Evolutionary conservation across 1,140 invertebrate species (phyloP).

Genomic region (Drosophila grimshawi): DNA sequence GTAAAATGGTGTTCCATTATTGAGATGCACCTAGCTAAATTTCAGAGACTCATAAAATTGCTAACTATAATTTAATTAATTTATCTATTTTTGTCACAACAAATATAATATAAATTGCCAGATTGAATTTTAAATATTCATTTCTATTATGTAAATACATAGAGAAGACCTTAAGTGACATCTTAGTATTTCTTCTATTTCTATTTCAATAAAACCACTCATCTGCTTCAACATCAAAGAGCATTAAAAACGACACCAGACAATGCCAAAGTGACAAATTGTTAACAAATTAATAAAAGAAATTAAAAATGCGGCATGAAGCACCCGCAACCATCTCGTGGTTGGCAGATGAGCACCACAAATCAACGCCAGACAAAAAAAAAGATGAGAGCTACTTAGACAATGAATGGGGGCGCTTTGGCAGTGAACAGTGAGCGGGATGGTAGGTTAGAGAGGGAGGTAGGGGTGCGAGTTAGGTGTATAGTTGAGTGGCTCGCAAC

Average conservation of each 20-base stretch:
- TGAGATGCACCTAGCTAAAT: no score
- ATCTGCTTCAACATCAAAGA: conserved; percentile 47
- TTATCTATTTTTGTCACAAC: no score
- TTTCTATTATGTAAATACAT: no score
- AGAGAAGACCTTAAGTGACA: no score
- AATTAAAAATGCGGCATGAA: conserved; percentile 29
- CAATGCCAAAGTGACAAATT: conserved; percentile 73
- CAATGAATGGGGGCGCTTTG: neutral
- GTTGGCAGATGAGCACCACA: conserved; percentile 54
- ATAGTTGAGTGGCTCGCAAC: conserved; percentile 64
- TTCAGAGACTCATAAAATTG: no score
- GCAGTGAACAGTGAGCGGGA: neutral
- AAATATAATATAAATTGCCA: no score
- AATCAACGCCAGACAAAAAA: conserved; percentile 53
- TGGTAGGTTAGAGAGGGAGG: neutral
- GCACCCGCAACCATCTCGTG: conserved; percentile 32
- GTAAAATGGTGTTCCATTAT: no score
- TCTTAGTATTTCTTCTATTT: neutral
- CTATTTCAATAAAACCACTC: conserved; percentile 4
- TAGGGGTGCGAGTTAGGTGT: conserved; percentile 27
- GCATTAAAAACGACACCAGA: conserved; percentile 35
- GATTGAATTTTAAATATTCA: no score
- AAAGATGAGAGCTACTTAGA: conserved; percentile 38
- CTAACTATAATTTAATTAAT: no score
- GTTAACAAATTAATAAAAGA: conserved; percentile 77